phyloP scores from a whole-genome alignment of 2,888 invertebrate species.

The Agonopterix arenella region DNA sequence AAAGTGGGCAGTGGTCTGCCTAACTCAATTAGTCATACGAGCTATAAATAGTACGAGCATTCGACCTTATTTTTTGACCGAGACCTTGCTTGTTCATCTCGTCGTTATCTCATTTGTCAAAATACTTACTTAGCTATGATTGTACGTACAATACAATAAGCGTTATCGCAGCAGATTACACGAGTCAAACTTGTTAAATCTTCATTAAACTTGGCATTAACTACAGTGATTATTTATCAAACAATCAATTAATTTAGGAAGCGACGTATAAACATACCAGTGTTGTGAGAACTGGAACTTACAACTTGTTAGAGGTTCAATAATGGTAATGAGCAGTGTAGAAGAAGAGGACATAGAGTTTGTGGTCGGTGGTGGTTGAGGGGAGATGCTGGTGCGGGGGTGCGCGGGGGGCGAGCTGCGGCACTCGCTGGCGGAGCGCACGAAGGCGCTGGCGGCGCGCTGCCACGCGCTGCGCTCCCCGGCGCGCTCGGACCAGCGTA shows the following conservation, averaged over 20 bases:
- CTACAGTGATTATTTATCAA: conserved; percentile 12
- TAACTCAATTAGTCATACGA: conserved; percentile 6
- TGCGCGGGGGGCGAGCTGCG: conserved; percentile 66
- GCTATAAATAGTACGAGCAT: conserved; percentile 9
- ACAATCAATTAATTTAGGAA: conserved; percentile 8
- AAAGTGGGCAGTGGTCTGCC: background rate
- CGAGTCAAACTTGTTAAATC: too few species aligned
- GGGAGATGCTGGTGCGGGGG: conserved; percentile 60
- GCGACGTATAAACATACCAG: background rate
- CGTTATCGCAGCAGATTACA: too few species aligned
- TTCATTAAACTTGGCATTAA: conserved; percentile 27
- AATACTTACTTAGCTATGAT: background rate
- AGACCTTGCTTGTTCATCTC: conserved; percentile 41
- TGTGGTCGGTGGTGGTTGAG: conserved; percentile 44
- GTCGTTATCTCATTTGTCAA: conserved; percentile 20
- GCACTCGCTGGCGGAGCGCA: conserved; percentile 68
- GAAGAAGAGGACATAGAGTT: conserved; percentile 23
- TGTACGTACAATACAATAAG: too few species aligned
- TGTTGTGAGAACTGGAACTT: background rate
- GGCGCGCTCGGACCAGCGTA: conserved; percentile 47
- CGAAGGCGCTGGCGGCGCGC: conserved; percentile 68
- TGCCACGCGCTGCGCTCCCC: conserved; percentile 68
- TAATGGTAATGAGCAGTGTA: conserved; percentile 12
- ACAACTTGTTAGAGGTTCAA: conserved; percentile 6
- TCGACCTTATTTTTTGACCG: conserved; percentile 41